Percentiles rank a stretch among this genome's conserved stretches.
phyloP scores from a whole-genome alignment of 2,113 vertebrate genomes.

The Litocranius walleri region DNA sequence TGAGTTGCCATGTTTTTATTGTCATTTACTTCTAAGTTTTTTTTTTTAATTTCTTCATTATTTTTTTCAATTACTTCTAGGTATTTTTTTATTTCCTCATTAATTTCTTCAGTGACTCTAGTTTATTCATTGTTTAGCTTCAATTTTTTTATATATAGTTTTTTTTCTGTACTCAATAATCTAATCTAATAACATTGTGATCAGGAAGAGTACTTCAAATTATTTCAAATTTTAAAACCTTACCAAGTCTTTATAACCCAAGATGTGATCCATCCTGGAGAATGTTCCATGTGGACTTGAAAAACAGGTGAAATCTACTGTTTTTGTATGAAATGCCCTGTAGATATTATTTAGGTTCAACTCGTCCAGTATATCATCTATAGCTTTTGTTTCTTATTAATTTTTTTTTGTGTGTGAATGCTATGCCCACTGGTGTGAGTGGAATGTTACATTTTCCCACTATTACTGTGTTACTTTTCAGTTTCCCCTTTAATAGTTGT shows the following conservation, averaged over 20 bases:
- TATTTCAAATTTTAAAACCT: neutral
- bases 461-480: neutral
- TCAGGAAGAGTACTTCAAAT: neutral
- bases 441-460: neutral
- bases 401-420: neutral
- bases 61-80: too few species aligned
- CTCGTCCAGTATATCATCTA: neutral
- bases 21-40: too few species aligned
- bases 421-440: neutral
- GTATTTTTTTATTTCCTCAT: too few species aligned
- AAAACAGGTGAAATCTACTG: neutral
- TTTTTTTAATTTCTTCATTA: too few species aligned
- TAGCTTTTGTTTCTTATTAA: neutral
- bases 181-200: neutral
- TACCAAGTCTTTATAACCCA: neutral
- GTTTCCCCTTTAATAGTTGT: neutral
- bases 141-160: neutral
- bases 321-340: neutral
- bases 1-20: too few species aligned
- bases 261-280: neutral
- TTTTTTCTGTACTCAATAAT: neutral
- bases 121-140: too few species aligned
- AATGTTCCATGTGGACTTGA: neutral
- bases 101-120: too few species aligned
- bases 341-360: neutral